Base-by-base conservation (phyloP, 2,113 vertebrate species). In the Pedionomus torquatus region DNA sequence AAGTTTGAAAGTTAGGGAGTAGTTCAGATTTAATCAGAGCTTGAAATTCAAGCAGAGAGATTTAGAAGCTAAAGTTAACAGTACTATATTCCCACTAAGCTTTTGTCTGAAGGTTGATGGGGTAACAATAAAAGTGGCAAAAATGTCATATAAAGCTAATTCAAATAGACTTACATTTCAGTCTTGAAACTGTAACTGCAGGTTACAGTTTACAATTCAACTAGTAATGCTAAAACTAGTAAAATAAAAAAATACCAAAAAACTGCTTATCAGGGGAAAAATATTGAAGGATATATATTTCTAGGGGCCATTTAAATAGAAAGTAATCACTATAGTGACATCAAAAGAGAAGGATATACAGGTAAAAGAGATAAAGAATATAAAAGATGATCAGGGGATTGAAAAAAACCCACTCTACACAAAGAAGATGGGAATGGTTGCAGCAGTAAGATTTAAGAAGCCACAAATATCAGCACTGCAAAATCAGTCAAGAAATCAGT, bases 1-100 rank as follows among this genome's bases (percentile, higher is more conserved):
- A 41, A 87, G 68, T 89, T 89, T 92, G 35, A 16, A 96, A 89
- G 43, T 2, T 91, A 43, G 31, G 39, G 43, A 70, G 49, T 31
- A 35, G 70, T 33, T 87, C 25, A 78, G 23, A 31, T 87, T 90
- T 96, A 94, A 90, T 93, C 72, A 77, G 72, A 55, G 41, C 49
- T 93, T 80, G 31, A 84, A 83, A 90, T 69, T 61, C 54, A 64
- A 54, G 41, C 23, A 31, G 31, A 71, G 43, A 58, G 48, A 68
- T 84, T 91, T 75, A 90, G 79, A 92, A 90, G 18, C 2, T 3
- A 43, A 20, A 76, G 25, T 37, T 92, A 94, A 75, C 44, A n/a
- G 28, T 65, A 23, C 44, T 49, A 30, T 88, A 39, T 65, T 78
- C 6, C 17, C 31, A 41, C 49, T 48, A 64, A 90, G 46, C 25